Base-by-base conservation (phyloP, 1,140 invertebrate genomes). In the Hycleus cichorii region DNA sequence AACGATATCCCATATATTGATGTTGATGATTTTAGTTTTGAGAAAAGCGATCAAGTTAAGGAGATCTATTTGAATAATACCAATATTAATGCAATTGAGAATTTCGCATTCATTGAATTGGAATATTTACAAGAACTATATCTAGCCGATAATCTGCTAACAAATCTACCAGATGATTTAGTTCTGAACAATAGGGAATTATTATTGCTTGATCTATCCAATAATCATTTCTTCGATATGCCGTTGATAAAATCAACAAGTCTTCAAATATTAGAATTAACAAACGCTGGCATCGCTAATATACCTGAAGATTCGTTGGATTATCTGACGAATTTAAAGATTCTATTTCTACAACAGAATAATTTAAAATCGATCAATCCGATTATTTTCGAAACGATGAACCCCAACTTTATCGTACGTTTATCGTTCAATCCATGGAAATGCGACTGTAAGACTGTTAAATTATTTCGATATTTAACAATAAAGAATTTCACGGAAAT, bases 21-120 rank as follows among this genome's bases (percentile, higher is more conserved):
- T n/a, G 26, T 32, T 7, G 47, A 63, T 24, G 56, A 63, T 53
- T 65, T 72, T 26, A 63, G 53, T 26, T 72, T 70, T 45, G 59
- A 60, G 3, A 62, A 63, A 39, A 64, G 50, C 18, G 57, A 61
- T 2, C 50, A 64, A 9, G 64, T 72, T 3, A 64, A 60, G 45
- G 64, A 65, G 46, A 38, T 72, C 9, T 69, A 67, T 53, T 61
- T 72, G 18, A 72, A 70, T 50, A 60, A 60, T 12, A 63, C 67
- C n/a, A 58, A 58, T 45, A 49, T 72, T n/a, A 55, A 58, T 26
- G 60, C 62, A 27, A 59, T 72, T 7, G 60, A 58, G 7, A 48
- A 61, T 7, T 47, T 47, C 12, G 63, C 64, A 2, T 72, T 72
- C 44, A 59, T 57, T 11, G 53, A 60, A 18, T 49, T 72, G 43